phyloP scores from a whole-genome alignment of 2,113 vertebrate species.

The Trochalopteron elliotii region DNA sequence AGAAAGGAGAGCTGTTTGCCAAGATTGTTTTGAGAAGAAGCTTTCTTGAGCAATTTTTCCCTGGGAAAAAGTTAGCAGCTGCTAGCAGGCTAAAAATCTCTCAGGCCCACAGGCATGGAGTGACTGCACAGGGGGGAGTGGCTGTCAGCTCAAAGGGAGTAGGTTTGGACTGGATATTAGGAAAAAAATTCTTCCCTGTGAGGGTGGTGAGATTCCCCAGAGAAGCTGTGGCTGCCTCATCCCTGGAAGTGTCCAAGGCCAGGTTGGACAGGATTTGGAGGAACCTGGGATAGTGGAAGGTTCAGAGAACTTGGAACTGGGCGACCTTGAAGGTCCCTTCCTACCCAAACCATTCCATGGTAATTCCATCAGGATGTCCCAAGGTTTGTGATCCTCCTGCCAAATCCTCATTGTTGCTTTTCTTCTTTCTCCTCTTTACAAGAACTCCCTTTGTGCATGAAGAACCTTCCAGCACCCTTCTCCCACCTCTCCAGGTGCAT shows the following conservation, averaged over 20 bases:
- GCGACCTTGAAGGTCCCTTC: not conserved
- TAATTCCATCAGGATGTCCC: not conserved
- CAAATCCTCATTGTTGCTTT: not conserved
- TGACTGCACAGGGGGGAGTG: not conserved
- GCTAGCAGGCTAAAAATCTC: no score
- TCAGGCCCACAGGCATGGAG: no score
- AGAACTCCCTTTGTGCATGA: accelerated
- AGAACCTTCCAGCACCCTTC: not conserved
- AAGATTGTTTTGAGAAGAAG: no score
- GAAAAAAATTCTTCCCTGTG: not conserved
- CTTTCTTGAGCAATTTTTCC: no score
- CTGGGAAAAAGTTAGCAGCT: no score
- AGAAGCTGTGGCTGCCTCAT: not conserved
- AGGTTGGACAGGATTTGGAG: not conserved
- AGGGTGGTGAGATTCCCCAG: not conserved
- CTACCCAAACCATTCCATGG: not conserved
- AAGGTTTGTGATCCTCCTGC: not conserved
- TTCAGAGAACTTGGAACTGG: not conserved
- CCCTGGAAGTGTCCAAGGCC: not conserved
- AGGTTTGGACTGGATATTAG: not conserved
- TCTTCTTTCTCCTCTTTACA: not conserved
- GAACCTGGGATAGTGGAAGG: accelerated
- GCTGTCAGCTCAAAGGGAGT: not conserved
- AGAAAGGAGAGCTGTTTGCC: no score
- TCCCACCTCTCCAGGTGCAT: not conserved